A percentile compares a stretch with the other conserved stretches of the same genome.
These are phyloP conservation scores for Drosophila chauvacae DNA, from an alignment of 1,140 invertebrate species.

Conservation along the genomic window DNA sequence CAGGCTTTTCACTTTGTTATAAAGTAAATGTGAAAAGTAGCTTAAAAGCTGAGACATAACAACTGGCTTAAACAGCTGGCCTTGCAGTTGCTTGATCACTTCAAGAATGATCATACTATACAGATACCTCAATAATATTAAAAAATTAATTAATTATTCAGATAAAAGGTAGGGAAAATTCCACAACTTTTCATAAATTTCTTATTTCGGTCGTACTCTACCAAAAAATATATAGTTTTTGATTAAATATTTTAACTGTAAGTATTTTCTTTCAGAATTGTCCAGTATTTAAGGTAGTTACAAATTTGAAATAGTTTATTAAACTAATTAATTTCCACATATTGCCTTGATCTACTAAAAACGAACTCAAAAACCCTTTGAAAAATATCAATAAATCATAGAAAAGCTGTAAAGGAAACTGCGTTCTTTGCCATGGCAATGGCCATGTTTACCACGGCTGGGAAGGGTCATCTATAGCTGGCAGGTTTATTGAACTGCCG, in stretches of 20 bases:
- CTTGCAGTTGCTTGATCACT: not conserved
- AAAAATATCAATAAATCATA: not conserved
- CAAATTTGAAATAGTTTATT: no score
- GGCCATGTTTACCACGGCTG: slow-evolving; percentile 7
- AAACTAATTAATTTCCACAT: not conserved
- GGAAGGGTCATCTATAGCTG: slow-evolving; percentile 26
- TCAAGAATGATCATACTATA: no score
- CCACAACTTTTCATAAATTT: not conserved
- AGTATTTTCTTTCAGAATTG: not conserved
- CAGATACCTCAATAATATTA: not conserved
- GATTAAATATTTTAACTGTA: not conserved
- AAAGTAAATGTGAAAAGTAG: not conserved
- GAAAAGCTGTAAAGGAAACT: not conserved
- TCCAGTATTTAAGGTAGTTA: fast-evolving
- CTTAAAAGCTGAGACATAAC: not conserved
- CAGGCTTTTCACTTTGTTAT: not conserved
- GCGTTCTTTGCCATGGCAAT: not conserved
- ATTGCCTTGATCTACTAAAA: not conserved
- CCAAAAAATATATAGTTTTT: not conserved
- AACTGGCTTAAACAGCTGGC: not conserved
- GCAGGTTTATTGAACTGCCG: slow-evolving; percentile 30
- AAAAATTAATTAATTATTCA: not conserved
- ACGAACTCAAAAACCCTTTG: not conserved
- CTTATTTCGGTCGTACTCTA: not conserved
- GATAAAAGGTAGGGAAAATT: not conserved